These are phyloP conservation scores for Lysandra bellargus DNA, from an alignment of 2,888 invertebrate genomes.

Conservation along the genomic window DNA sequence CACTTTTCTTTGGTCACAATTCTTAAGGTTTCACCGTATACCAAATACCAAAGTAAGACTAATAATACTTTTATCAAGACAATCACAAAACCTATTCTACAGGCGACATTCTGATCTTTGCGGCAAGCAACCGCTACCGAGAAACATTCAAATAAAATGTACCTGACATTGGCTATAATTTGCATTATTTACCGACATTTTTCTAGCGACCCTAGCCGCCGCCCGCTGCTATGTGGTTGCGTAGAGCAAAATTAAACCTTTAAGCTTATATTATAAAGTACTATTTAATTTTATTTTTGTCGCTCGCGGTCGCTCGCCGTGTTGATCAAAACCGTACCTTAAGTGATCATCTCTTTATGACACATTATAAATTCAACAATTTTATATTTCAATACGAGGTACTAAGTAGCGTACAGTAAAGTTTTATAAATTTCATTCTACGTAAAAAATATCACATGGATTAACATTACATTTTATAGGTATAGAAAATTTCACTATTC, in stretches of 20 bases:
- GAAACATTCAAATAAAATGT: too few relatives aligned
- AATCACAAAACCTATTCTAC: conserved; percentile 14
- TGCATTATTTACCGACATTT: too few relatives aligned
- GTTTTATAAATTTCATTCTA: conserved; percentile 25
- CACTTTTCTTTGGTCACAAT: conserved; percentile 26
- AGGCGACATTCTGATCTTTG: not conserved
- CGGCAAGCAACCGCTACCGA: too few relatives aligned
- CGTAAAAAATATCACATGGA: conserved; percentile 30
- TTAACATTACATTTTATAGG: conserved; percentile 23
- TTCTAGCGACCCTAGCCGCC: too few relatives aligned
- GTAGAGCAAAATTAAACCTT: too few relatives aligned
- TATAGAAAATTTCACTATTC: conserved; percentile 27
- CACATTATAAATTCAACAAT: conserved; percentile 27
- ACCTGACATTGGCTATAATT: too few relatives aligned
- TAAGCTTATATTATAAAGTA: too few relatives aligned
- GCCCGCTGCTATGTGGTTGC: too few relatives aligned
- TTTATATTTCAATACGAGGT: conserved; percentile 26
- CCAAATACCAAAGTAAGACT: not conserved
- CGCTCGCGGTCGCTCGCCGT: too few relatives aligned
- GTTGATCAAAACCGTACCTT: not conserved
- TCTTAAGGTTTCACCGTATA: conserved; percentile 5
- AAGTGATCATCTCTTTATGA: conserved; percentile 20
- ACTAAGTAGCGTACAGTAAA: conserved; percentile 28
- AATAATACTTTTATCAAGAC: conserved; percentile 12
- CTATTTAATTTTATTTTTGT: too few relatives aligned